Evolutionary conservation across 2,888 invertebrate genomes (phyloP).

Genomic region (Stenodera caucasica): DNA sequence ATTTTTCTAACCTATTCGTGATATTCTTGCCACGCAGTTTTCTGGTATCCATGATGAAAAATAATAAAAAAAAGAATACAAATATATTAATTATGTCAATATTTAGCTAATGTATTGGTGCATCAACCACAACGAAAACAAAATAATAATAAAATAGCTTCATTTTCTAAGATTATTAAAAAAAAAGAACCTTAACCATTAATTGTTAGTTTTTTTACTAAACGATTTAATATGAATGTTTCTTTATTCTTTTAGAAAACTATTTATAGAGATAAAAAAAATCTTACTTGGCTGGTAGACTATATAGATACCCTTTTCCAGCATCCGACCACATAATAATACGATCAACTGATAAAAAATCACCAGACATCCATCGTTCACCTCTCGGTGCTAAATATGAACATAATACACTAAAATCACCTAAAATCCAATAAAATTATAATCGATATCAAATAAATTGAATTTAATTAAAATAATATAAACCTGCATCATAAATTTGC

Average conservation of each 20-base stretch:
- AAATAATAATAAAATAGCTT: conserved; percentile 29
- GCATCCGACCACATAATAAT: conserved; percentile 96
- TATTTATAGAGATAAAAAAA: conserved; percentile 5
- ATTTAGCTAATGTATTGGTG: conserved; percentile 39
- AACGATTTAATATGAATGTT: conserved; percentile 6
- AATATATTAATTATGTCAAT: conserved; percentile 32
- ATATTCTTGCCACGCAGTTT: conserved; percentile 80
- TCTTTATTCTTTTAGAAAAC: neutral
- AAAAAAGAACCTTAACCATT: conserved; percentile 3
- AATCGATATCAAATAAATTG: conserved; percentile 4
- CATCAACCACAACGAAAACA: conserved; percentile 35
- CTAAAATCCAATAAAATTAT: conserved; percentile 74
- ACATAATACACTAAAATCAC: conserved; percentile 95
- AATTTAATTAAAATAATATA: neutral
- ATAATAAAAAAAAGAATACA: conserved; percentile 46
- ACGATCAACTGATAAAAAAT: conserved; percentile 88
- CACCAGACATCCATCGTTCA: conserved; percentile 94
- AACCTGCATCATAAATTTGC: conserved; percentile 85
- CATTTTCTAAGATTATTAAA: neutral
- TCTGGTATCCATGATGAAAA: conserved; percentile 63
- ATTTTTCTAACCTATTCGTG: conserved; percentile 70
- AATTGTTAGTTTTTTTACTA: conserved; percentile 10
- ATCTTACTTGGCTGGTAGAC: conserved; percentile 91
- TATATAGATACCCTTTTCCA: conserved; percentile 94
- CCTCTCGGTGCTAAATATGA: conserved; percentile 87